Conservation (phyloP, 2,888 invertebrate genomes). For the Cyaniris semiargus region DNA sequence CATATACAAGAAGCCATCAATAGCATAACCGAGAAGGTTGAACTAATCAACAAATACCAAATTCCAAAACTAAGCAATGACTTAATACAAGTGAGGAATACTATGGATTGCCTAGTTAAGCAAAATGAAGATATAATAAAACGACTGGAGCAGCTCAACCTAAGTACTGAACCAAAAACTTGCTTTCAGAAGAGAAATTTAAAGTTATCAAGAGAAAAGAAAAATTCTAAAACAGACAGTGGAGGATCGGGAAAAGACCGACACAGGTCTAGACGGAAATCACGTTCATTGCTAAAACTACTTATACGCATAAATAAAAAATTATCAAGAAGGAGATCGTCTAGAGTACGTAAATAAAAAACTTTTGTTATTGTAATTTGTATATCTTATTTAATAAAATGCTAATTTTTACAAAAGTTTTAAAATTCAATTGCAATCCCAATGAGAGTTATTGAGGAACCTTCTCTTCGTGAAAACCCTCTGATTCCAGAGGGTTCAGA, state of each 20-base stretch:
- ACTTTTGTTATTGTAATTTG: not conserved
- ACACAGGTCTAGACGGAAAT: constrained; percentile 37
- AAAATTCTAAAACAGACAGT: not conserved
- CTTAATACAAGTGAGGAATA: constrained; percentile 54
- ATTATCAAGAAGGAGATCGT: constrained; percentile 24
- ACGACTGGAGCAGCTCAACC: constrained; percentile 52
- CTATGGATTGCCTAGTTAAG: constrained; percentile 54
- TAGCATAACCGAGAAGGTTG: constrained; percentile 59
- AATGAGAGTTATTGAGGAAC: too few relatives aligned
- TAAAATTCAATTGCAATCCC: too few relatives aligned
- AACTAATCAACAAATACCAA: constrained; percentile 65
- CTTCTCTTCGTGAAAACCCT: too few relatives aligned
- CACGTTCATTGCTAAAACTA: constrained; percentile 39
- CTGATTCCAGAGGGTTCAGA: too few relatives aligned
- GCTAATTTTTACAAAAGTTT: too few relatives aligned
- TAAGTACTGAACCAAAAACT: constrained; percentile 37
- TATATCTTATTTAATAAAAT: too few relatives aligned
- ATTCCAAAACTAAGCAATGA: constrained; percentile 62
- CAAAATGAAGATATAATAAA: constrained; percentile 61
- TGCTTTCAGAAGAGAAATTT: constrained; percentile 36
- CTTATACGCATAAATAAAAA: constrained; percentile 38
- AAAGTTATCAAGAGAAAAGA: constrained; percentile 35
- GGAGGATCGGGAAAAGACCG: constrained; percentile 46
- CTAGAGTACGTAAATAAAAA: constrained; percentile 31
- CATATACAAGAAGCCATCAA: constrained; percentile 47